Base-by-base conservation (phyloP, 2,888 invertebrate species). In the Drosophila atripex region DNA sequence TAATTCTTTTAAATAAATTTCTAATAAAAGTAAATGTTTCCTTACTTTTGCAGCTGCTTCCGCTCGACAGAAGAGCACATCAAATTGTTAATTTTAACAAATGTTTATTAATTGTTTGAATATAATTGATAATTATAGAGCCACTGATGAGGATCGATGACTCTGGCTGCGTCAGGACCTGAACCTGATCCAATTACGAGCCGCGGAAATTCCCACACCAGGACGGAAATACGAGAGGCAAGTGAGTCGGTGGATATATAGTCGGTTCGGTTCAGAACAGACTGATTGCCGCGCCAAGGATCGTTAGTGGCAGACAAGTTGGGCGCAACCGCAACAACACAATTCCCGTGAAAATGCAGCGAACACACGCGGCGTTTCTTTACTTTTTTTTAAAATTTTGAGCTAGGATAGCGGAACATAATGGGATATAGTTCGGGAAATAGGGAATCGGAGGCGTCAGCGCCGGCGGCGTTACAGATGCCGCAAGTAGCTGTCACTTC, bases 401-500 rank as follows among this genome's bases (percentile, higher is more conserved):
- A 54, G 51, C 14, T 52, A 63, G 63, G 54, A 18, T 50, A 58
- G 54, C 38, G 43, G 45, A 56, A 43, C 45, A 46, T 72, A 57
- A 56, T 63, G 61, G 45, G 51, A 46, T 49, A 63, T 21, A 47
- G 11, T 46, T 11, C 30, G 49, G 45, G 46, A 50, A 35, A 56
- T 18, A 25, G 49, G 56, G 50, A 49, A 46, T 66, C 47, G 68
- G 46, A 63, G 74, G 71, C 72, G 80, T 71, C 71, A 77, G 78
- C 82, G 84, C 80, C 71, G 77, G 76, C 86, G 80, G 83, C 77
- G 79, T 86, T 88, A 80, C 86, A 88, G 79, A 88, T 88, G 87
- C 89, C 77, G 88, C 88, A 88, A 89, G 89, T 87, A 86, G 88
- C 90, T 91, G 91, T 91, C 91, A 90, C 75, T 88, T 91, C 90